Evolutionary conservation across 2,888 invertebrate genomes (phyloP).

Genomic region (Hecatera dysodea): DNA sequence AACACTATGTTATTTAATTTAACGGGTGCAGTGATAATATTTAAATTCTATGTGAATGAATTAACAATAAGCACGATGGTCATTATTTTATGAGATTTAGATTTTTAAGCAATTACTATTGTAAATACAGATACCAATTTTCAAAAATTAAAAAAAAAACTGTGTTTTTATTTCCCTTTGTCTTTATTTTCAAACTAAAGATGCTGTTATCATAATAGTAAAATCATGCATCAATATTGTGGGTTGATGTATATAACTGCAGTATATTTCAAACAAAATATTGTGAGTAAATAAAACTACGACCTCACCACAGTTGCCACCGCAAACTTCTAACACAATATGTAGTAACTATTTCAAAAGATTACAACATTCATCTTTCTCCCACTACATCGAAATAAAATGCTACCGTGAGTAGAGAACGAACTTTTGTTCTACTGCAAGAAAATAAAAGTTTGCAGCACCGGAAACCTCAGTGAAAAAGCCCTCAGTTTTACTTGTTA

Average conservation of each 20-base stretch:
- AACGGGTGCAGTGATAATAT: conserved; percentile 7
- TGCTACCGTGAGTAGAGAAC: background rate
- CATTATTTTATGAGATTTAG: conserved; percentile 17
- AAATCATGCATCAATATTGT: background rate
- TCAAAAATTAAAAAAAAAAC: background rate
- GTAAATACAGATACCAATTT: conserved; percentile 48
- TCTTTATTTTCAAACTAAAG: background rate
- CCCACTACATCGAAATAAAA: background rate
- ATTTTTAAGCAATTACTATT: conserved; percentile 36
- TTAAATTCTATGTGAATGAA: background rate
- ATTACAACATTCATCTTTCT: conserved; percentile 22
- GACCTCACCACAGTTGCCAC: conserved; percentile 3
- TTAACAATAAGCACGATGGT: conserved; percentile 11
- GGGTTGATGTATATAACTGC: background rate
- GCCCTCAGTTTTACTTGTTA: background rate
- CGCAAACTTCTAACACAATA: background rate
- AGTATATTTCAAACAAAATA: background rate
- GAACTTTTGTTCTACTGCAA: background rate
- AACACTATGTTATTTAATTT: background rate
- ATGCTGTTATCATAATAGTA: background rate
- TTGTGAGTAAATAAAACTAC: background rate
- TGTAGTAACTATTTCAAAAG: conserved; percentile 4
- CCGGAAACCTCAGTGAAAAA: background rate
- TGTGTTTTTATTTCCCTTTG: background rate
- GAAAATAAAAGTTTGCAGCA: background rate